Conservation (phyloP, 2,113 vertebrate species). For the Aleadryas rufinucha region DNA sequence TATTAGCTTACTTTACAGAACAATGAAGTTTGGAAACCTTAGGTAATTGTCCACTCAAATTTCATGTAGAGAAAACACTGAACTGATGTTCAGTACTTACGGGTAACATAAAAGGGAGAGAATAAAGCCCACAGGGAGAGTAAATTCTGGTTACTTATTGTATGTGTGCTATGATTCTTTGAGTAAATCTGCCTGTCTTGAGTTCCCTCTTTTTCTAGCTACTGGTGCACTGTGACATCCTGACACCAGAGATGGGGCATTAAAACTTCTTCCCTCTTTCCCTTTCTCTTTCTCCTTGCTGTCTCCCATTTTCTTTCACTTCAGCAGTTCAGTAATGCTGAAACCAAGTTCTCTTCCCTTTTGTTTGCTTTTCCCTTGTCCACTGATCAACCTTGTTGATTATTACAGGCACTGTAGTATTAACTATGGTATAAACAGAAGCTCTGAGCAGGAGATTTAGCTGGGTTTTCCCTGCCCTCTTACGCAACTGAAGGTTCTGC, state of each 20-base stretch:
- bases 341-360: neutral
- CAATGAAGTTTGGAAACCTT: neutral
- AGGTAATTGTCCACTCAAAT: neutral
- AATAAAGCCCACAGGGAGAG: neutral
- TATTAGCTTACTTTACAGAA: neutral
- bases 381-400: slow-evolving; percentile 7
- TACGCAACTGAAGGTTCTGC: neutral
- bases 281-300: neutral
- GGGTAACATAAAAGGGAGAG: neutral
- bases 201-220: neutral
- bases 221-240: neutral
- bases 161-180: neutral
- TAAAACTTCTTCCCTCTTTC: neutral
- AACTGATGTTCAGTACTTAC: neutral
- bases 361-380: slow-evolving; percentile 44
- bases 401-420: slow-evolving; percentile 22
- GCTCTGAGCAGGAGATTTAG: slow-evolving; percentile 3
- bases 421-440: slow-evolving; percentile 33
- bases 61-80: neutral
- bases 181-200: neutral
- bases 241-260: neutral
- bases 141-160: neutral
- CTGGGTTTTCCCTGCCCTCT: slow-evolving; percentile 25
- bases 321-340: neutral
- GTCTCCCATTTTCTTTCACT: neutral